phyloP scores from a whole-genome alignment of 1,140 invertebrate genomes.

The Melitaea cinxia region DNA sequence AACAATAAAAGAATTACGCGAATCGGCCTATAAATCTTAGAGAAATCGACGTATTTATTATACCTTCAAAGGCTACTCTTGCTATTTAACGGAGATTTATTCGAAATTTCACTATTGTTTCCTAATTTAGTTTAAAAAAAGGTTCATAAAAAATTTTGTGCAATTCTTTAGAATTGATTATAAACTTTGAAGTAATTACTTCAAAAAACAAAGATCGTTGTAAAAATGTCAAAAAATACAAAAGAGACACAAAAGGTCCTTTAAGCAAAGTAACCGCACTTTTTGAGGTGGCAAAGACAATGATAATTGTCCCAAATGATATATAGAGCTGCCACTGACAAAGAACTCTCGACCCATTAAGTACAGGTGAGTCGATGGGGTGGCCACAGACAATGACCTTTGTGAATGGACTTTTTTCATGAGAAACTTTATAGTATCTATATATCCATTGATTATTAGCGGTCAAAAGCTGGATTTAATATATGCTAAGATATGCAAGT shows the following conservation, averaged over 20 bases:
- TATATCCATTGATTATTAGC: slow-evolving; percentile 36
- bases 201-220: slow-evolving; percentile 39
- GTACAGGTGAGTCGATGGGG: slow-evolving; percentile 68
- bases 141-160: slow-evolving; percentile 36
- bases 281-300: slow-evolving; percentile 76
- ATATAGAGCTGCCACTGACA: slow-evolving; percentile 79
- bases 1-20: too few relatives aligned
- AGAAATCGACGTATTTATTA: too few relatives aligned
- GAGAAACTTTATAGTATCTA: slow-evolving; percentile 41
- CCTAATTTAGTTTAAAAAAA: too few relatives aligned
- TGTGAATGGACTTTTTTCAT: slow-evolving; percentile 72
- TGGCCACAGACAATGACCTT: slow-evolving; percentile 64
- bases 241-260: slow-evolving; percentile 61
- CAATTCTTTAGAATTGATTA: too few relatives aligned
- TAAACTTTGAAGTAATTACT: slow-evolving; percentile 42
- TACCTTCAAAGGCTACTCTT: too few relatives aligned
- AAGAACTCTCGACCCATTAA: slow-evolving; percentile 70
- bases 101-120: too few relatives aligned
- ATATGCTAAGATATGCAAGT: slow-evolving; percentile 22
- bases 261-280: slow-evolving; percentile 60
- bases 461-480: slow-evolving; percentile 23
- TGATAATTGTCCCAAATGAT: slow-evolving; percentile 79
- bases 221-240: slow-evolving; percentile 58
- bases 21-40: too few relatives aligned
- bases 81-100: too few relatives aligned